phyloP scores from a whole-genome alignment of 2,113 vertebrate genomes.

The Nasalis larvatus region DNA sequence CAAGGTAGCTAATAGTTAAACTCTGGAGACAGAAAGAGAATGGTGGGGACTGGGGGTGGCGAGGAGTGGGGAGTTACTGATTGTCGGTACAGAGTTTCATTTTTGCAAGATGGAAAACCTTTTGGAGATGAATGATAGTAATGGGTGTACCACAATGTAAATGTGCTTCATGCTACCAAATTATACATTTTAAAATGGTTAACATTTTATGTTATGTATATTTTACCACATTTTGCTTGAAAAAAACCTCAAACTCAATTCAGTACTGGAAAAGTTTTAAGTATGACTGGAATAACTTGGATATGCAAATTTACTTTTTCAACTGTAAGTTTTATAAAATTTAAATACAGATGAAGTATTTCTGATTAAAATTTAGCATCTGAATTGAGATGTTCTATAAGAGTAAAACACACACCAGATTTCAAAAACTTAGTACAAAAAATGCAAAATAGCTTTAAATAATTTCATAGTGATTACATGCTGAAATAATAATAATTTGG shows the following conservation, averaged over 20 bases:
- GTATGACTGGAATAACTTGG: not conserved
- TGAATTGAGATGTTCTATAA: not conserved
- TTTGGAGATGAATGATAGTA: not conserved
- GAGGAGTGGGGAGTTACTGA: not conserved
- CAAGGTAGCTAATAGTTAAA: not conserved
- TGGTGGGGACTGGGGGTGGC: not conserved
- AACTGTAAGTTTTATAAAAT: not conserved
- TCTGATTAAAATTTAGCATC: not conserved
- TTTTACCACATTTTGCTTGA: not conserved
- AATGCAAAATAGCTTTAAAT: not conserved
- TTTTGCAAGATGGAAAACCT: not conserved
- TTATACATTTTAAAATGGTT: not conserved
- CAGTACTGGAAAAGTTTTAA: not conserved
- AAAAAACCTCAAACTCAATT: not conserved
- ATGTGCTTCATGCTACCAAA: not conserved
- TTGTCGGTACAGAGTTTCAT: not conserved
- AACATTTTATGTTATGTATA: not conserved
- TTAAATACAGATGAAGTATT: not conserved
- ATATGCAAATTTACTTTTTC: not conserved
- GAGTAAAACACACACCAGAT: not conserved
- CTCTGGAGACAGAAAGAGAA: not conserved
- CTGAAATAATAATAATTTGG: not conserved
- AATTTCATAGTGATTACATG: not conserved
- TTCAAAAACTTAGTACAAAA: not conserved
- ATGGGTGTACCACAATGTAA: not conserved